Base-by-base conservation (phyloP, 2,113 vertebrate genomes). In the Cheilinus undulatus region DNA sequence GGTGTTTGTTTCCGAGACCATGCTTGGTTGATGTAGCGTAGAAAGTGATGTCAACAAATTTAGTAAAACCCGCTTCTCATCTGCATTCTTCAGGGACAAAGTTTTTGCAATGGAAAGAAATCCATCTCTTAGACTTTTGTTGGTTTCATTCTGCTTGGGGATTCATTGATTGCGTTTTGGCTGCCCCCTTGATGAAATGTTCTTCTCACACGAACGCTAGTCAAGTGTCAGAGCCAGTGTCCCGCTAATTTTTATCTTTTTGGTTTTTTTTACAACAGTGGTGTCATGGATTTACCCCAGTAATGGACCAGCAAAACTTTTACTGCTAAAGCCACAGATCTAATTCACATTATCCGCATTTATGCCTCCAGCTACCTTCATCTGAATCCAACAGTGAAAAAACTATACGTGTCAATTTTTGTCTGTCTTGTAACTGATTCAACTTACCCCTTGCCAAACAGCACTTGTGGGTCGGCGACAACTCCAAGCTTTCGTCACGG, bases 91-190 rank as follows among this genome's bases (percentile, higher is more conserved):
- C 53, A 7, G 4, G n/a, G 17, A 69, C 43, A 42, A n/a, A 52
- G 15, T 24, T 34, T 71, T 15, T n/a, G 42, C 57, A 82, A 52
- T 84, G 67, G 70, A 84, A 82, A 83, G 5, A 72, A 30, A 27
- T 45, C 24, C 34, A 46, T 28, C 76, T 69, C 50, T 61, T 59
- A 7, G 19, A 64, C 54, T 34, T n/a, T n/a, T 28, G 36, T 63
- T 56, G 8, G 19, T 40, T 61, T 57, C 15, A 32, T 36, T 82
- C 58, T 68, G 40, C 64, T 69, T 38, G 20, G 38, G 63, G 82
- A 49, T 40, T 68, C 57, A 62, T 65, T 89, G 89, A 92, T 90
- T 93, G 86, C 83, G 70, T 80, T 89, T 73, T 84, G 85, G 88
- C 77, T 43, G 32, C 13, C 56, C 58, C 36, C 36, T 20, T 3